Evolutionary conservation across 1,140 invertebrate species (phyloP).

Genomic region (Lepeophtheirus salmonis): DNA sequence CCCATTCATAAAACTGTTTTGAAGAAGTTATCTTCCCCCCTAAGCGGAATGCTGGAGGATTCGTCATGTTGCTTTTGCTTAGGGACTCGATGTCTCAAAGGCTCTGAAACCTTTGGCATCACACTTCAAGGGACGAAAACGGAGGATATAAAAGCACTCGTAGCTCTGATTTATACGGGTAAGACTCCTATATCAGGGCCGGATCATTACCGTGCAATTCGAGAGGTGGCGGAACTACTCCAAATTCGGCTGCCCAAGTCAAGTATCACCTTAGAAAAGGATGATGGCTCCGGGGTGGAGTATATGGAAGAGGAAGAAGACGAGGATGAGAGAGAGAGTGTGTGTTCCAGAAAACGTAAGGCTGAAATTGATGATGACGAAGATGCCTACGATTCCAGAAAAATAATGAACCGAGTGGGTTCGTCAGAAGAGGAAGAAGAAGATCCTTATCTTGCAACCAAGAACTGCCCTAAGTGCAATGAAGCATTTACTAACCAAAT

Average conservation of each 20-base stretch:
- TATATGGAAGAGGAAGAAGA: neutral
- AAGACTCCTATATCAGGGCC: neutral
- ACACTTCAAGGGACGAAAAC: neutral
- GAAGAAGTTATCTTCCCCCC: neutral
- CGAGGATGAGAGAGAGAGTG: neutral
- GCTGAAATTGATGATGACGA: no score
- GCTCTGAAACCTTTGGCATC: neutral
- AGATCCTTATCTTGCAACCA: neutral
- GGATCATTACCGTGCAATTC: neutral
- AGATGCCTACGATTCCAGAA: neutral
- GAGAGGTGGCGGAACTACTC: neutral
- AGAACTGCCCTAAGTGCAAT: neutral
- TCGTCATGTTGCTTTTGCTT: neutral
- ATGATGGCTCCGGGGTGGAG: neutral
- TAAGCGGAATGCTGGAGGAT: neutral
- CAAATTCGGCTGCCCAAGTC: neutral
- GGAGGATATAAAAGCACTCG: neutral
- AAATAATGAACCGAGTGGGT: neutral
- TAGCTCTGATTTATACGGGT: neutral
- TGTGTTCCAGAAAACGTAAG: neutral
- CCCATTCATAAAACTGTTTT: neutral
- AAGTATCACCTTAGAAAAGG: neutral
- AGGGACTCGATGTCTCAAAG: neutral
- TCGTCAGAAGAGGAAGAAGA: neutral
- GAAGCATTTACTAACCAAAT: neutral